A percentile compares a stretch with the other conserved stretches of the same genome.
Conservation (phyloP, 2,888 invertebrate species). For the Drosophila prostipennis region DNA sequence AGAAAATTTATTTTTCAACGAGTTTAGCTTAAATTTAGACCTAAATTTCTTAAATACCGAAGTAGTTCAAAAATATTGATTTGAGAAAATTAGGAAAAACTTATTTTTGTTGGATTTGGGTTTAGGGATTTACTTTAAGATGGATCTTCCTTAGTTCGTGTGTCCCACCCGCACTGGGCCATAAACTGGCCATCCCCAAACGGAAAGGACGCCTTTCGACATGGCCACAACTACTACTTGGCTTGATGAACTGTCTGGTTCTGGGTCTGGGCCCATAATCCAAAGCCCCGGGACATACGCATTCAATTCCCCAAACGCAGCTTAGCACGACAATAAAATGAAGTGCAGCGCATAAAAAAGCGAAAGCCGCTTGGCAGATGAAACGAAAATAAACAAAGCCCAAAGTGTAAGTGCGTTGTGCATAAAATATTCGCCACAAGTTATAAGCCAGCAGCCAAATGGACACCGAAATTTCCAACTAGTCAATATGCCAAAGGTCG, state of each 20-base stretch:
- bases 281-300: slow-evolving; percentile 61
- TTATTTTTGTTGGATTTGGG: too few species aligned
- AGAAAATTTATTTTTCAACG: too few species aligned
- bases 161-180: not conserved
- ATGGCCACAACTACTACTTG: slow-evolving; percentile 58
- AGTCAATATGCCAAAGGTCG: slow-evolving; percentile 75
- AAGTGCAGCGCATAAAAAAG: slow-evolving; percentile 73
- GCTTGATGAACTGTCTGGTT: slow-evolving; percentile 69
- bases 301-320: slow-evolving; percentile 75
- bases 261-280: slow-evolving; percentile 48
- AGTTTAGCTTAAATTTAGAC: too few species aligned
- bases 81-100: too few species aligned
- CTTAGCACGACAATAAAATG: slow-evolving; percentile 76
- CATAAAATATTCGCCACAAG: slow-evolving; percentile 72
- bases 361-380: slow-evolving; percentile 26
- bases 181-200: slow-evolving; percentile 1
- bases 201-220: slow-evolving; percentile 1
- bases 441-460: slow-evolving; percentile 68
- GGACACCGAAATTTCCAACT: slow-evolving; percentile 66
- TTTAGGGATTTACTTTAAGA: not conserved
- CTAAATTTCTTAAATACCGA: too few species aligned
- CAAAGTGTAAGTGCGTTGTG: slow-evolving; percentile 70
- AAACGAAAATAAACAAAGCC: slow-evolving; percentile 29
- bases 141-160: not conserved
- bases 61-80: too few species aligned